A percentile compares a stretch with the other conserved stretches of the same genome.
Conservation (phyloP, 2,888 invertebrate species). For the Trimorus sp. region DNA sequence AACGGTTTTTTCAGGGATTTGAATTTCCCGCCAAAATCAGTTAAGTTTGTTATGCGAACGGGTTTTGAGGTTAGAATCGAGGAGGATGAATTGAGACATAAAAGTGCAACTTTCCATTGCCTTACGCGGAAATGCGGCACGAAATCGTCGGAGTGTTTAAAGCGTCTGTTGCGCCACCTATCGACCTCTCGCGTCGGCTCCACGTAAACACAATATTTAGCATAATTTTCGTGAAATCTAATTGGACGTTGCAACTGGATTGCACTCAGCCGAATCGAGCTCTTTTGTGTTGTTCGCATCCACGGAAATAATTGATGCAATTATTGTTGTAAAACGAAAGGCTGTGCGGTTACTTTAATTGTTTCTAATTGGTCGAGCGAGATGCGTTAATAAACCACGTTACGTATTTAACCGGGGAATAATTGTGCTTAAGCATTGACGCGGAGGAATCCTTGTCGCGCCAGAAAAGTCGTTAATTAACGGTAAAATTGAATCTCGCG, state of each 20-base stretch:
- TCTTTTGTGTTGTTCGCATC: conserved; percentile 33
- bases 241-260: conserved; percentile 32
- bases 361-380: conserved; percentile 50
- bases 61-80: too few relatives aligned
- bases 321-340: conserved; percentile 33
- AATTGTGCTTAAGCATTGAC: neutral
- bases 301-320: conserved; percentile 48
- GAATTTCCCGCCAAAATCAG: conserved; percentile 3
- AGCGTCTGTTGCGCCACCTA: conserved; percentile 21
- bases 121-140: too few relatives aligned
- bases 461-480: too few relatives aligned
- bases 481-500: too few relatives aligned
- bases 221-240: conserved; percentile 40
- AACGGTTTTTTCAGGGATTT: too few relatives aligned
- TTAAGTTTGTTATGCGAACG: too few relatives aligned
- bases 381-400: conserved; percentile 7
- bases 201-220: conserved; percentile 31
- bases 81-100: too few relatives aligned
- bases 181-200: conserved; percentile 13
- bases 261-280: conserved; percentile 25
- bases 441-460: neutral
- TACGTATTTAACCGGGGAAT: conserved; percentile 1
- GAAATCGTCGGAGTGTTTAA: too few relatives aligned
- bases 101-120: too few relatives aligned
- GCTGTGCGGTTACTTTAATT: conserved; percentile 43